These are phyloP conservation scores for Tenthredo notha DNA, from an alignment of 2,888 invertebrate genomes.

Conservation along the genomic window DNA sequence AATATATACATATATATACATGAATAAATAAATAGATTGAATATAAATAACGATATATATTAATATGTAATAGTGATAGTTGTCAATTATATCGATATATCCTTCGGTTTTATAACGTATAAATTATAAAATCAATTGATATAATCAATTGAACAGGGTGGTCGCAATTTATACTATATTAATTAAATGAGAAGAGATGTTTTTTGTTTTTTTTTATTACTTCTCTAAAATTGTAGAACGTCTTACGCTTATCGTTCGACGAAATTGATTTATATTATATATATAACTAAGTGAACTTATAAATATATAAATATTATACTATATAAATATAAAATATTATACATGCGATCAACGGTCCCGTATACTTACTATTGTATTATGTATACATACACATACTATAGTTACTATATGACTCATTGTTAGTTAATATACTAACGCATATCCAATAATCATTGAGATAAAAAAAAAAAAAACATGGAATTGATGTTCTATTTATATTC, in stretches of 20 bases:
- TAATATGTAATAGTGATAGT: slow-evolving; percentile 22
- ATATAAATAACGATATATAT: background rate
- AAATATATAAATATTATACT: background rate
- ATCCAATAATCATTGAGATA: slow-evolving; percentile 9
- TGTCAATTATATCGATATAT: slow-evolving; percentile 29
- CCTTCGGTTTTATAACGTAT: background rate
- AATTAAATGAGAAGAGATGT: background rate
- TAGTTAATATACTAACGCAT: slow-evolving; percentile 20
- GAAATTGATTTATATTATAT: background rate
- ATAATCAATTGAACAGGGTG: slow-evolving; percentile 14
- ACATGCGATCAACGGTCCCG: slow-evolving; percentile 21
- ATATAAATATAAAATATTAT: background rate
- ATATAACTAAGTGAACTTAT: slow-evolving; percentile 12
- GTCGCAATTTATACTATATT: slow-evolving; percentile 30
- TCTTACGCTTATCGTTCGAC: background rate
- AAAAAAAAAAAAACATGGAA: slow-evolving; percentile 55
- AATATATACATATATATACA: background rate
- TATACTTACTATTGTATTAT: slow-evolving; percentile 56
- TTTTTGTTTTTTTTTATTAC: background rate
- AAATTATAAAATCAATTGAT: background rate
- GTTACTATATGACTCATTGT: background rate
- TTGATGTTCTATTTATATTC: slow-evolving; percentile 68
- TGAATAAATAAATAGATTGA: background rate
- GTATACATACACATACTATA: background rate
- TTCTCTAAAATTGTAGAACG: background rate